A percentile compares a stretch with the other conserved stretches of the same genome.
Evolutionary conservation across 2,113 vertebrate species (phyloP).

Genomic region (Pseudorhombus dupliciocellatus): DNA sequence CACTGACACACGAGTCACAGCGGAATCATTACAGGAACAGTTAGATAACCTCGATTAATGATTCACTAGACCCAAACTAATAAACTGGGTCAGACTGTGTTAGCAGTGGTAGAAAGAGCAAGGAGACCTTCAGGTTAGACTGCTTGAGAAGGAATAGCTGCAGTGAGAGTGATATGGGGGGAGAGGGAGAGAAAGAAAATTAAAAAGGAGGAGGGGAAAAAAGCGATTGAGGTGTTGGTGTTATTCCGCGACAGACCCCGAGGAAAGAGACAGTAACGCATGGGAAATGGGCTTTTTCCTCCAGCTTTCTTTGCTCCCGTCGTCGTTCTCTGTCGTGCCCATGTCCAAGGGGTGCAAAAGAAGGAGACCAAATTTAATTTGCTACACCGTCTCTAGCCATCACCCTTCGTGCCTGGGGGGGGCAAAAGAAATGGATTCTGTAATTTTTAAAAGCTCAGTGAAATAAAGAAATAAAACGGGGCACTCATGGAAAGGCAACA

Average conservation of each 20-base stretch:
- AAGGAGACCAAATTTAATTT: slow-evolving; percentile 75
- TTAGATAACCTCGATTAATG: slow-evolving; percentile 80
- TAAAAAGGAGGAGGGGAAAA: slow-evolving; percentile 43
- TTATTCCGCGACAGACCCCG: slow-evolving; percentile 52
- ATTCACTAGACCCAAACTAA: slow-evolving; percentile 79
- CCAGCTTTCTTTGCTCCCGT: slow-evolving; percentile 42
- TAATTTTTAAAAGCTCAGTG: slow-evolving; percentile 71
- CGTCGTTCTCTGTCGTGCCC: slow-evolving; percentile 52
- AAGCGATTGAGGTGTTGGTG: slow-evolving; percentile 63
- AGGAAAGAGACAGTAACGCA: slow-evolving; percentile 71
- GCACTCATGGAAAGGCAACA: slow-evolving; percentile 44
- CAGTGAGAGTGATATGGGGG: not conserved
- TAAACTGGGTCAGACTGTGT: slow-evolving; percentile 77
- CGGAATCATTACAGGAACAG: slow-evolving; percentile 72
- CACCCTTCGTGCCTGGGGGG: slow-evolving; percentile 47
- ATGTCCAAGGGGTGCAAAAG: slow-evolving; percentile 60
- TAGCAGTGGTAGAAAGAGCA: slow-evolving; percentile 59
- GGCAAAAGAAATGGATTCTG: slow-evolving; percentile 74
- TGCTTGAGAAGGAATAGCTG: slow-evolving; percentile 34
- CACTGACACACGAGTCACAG: slow-evolving; percentile 60
- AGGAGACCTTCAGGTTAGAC: slow-evolving; percentile 63
- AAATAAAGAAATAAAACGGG: slow-evolving; percentile 71
- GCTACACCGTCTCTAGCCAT: slow-evolving; percentile 66
- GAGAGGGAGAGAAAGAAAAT: slow-evolving; percentile 56
- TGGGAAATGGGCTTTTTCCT: slow-evolving; percentile 68